Evolutionary conservation across 2,797 vertebrate species (phyloP).

Genomic region (Chelon labrosus): DNA sequence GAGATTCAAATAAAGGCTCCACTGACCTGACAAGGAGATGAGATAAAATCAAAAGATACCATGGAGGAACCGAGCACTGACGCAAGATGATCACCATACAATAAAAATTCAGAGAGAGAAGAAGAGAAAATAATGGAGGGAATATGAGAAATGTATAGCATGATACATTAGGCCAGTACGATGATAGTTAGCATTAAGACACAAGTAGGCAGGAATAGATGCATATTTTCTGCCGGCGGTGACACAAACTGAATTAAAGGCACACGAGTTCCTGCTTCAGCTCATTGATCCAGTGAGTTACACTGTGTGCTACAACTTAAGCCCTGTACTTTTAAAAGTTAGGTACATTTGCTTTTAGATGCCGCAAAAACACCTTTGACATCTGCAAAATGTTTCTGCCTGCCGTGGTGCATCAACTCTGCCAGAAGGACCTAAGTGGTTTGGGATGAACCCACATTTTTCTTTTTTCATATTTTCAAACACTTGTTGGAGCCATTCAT

Average conservation of each 20-base stretch:
- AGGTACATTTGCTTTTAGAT: too few relatives aligned
- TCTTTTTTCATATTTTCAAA: too few relatives aligned
- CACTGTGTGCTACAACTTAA: too few relatives aligned
- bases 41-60: slow-evolving; percentile 28
- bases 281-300: too few relatives aligned
- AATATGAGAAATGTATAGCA: background rate
- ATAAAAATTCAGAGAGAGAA: background rate
- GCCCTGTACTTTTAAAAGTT: too few relatives aligned
- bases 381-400: too few relatives aligned
- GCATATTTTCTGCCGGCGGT: background rate
- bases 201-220: background rate
- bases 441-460: too few relatives aligned
- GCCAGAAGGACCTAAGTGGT: too few relatives aligned
- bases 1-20: slow-evolving; percentile 28
- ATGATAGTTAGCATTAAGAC: background rate
- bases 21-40: background rate
- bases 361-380: too few relatives aligned
- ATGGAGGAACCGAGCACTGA: slow-evolving; percentile 12
- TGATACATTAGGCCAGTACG: background rate
- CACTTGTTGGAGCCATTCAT: too few relatives aligned
- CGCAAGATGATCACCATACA: slow-evolving; percentile 17
- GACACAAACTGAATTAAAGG: background rate
- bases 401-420: too few relatives aligned
- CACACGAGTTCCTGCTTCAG: too few relatives aligned
- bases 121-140: background rate